Conservation (phyloP, 2,113 vertebrate genomes). For the Copsychus sechellarum region DNA sequence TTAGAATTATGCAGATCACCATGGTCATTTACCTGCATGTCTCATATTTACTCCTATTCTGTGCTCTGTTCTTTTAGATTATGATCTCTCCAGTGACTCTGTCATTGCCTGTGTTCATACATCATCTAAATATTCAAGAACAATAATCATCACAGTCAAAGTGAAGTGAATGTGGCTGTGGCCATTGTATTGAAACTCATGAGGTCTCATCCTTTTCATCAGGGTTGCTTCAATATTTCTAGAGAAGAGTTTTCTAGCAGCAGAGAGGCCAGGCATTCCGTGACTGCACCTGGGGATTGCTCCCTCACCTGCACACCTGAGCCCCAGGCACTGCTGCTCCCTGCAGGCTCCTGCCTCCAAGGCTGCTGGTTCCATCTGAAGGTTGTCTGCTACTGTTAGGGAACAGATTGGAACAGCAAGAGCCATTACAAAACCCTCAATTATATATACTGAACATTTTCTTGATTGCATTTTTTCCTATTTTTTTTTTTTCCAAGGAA, state of each 20-base stretch:
- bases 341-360: neutral
- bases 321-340: neutral
- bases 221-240: neutral
- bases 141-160: neutral
- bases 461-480: neutral
- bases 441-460: neutral
- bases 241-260: neutral
- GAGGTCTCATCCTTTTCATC: neutral
- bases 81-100: neutral
- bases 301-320: neutral
- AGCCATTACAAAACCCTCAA: neutral
- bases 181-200: rapidly evolving
- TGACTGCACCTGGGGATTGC: neutral
- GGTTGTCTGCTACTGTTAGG: neutral
- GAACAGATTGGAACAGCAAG: neutral
- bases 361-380: neutral
- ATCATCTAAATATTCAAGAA: neutral
- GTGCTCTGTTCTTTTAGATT: neutral
- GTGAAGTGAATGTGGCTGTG: neutral
- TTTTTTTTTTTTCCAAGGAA: neutral
- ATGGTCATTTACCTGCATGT: neutral
- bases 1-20: neutral
- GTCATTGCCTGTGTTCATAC: neutral
- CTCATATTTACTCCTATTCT: neutral
- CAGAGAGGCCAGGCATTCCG: rapidly evolving